Evolutionary conservation across 2,113 vertebrate genomes (phyloP).

Genomic region (Tiliqua scincoides): DNA sequence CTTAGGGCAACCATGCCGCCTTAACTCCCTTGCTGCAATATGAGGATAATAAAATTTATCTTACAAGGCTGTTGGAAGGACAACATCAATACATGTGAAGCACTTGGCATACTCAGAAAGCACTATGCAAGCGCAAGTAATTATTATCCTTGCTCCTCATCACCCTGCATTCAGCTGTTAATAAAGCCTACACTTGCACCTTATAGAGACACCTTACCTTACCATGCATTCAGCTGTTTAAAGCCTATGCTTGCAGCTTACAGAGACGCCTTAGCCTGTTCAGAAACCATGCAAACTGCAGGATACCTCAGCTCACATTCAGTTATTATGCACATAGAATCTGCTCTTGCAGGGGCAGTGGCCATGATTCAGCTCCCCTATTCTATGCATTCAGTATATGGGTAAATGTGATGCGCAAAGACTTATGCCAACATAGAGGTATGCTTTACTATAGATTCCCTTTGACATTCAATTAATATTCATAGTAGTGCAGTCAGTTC

Average conservation of each 20-base stretch:
- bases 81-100: too few species aligned
- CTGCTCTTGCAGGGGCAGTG: neutral
- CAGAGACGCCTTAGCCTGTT: neutral
- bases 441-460: neutral
- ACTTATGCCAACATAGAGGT: neutral
- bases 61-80: too few species aligned
- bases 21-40: too few species aligned
- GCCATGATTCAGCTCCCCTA: neutral
- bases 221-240: neutral
- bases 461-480: constrained; percentile 22
- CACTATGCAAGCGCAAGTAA: too few species aligned
- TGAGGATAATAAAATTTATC: too few species aligned
- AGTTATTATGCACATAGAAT: neutral
- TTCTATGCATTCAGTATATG: neutral
- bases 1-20: too few species aligned
- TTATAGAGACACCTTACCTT: too few species aligned
- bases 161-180: neutral
- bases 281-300: neutral
- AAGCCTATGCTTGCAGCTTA: neutral
- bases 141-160: neutral
- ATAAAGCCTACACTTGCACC: neutral
- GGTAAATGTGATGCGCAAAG: neutral
- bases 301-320: neutral
- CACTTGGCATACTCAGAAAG: too few species aligned
- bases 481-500: neutral